Percentiles rank a stretch among this genome's conserved stretches.
These are phyloP conservation scores for Venustoraphidia nigricollis DNA, from an alignment of 2,888 invertebrate genomes.

Conservation along the genomic window DNA sequence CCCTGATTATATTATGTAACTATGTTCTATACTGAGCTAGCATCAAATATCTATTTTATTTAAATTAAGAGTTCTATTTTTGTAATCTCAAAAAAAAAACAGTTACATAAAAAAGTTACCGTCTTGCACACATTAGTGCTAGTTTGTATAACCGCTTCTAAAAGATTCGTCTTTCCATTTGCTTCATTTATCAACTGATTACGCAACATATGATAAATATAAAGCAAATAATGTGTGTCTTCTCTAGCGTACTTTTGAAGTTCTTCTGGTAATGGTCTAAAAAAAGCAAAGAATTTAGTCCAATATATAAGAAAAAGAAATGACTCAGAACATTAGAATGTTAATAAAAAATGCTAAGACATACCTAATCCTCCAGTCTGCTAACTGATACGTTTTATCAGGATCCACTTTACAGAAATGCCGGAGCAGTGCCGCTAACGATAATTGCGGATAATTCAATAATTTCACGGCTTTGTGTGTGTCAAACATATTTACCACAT, in stretches of 20 bases:
- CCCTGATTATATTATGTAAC: no score
- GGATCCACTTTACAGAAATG: conserved; percentile 62
- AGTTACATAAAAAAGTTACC: conserved; percentile 22
- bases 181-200: conserved; percentile 55
- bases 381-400: conserved; percentile 84
- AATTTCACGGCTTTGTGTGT: conserved; percentile 76
- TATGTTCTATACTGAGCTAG: no score
- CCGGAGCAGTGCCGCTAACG: conserved; percentile 63
- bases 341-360: neutral
- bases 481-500: conserved; percentile 94
- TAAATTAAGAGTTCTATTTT: no score
- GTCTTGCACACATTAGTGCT: conserved; percentile 61
- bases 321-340: no score
- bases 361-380: conserved; percentile 83
- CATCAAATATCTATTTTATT: no score
- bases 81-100: neutral
- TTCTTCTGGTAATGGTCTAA: conserved; percentile 67
- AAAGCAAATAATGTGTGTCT: conserved; percentile 90
- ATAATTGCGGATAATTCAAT: conserved; percentile 51
- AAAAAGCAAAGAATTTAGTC: conserved; percentile 9
- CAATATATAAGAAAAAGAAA: no score
- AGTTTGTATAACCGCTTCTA: conserved; percentile 54
- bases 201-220: conserved; percentile 68
- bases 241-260: conserved; percentile 73
- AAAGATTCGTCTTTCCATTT: conserved; percentile 44